Evolutionary conservation across 1,140 invertebrate genomes (phyloP).

Genomic region (Camponotus floridanus): DNA sequence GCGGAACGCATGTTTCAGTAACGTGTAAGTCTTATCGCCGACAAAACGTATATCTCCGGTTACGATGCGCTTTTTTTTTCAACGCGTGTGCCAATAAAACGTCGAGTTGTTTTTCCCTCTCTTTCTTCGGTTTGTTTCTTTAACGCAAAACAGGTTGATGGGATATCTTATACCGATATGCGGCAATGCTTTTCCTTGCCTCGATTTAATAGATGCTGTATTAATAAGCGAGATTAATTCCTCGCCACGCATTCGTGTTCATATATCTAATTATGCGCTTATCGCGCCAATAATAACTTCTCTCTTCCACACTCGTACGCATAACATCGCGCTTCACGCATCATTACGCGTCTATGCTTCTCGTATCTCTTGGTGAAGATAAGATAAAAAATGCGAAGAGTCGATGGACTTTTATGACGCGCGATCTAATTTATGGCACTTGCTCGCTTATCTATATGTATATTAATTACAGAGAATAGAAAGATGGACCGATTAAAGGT

Average conservation of each 20-base stretch:
- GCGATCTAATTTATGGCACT: slow-evolving; percentile 18
- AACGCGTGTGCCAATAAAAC: slow-evolving; percentile 47
- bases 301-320: slow-evolving; percentile 44
- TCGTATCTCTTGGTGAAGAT: not conserved
- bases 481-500: not conserved
- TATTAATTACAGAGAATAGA: not conserved
- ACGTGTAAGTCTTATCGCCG: slow-evolving; percentile 47
- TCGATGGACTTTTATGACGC: not conserved
- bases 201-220: slow-evolving; percentile 48
- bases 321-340: slow-evolving; percentile 47
- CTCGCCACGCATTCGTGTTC: slow-evolving; percentile 37
- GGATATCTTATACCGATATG: slow-evolving; percentile 26
- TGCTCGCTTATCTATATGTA: not conserved
- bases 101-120: slow-evolving; percentile 63
- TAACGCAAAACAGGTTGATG: slow-evolving; percentile 25
- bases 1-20: slow-evolving; percentile 32
- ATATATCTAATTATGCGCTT: slow-evolving; percentile 66
- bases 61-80: slow-evolving; percentile 44
- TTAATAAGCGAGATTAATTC: slow-evolving; percentile 66
- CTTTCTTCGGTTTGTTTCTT: slow-evolving; percentile 16
- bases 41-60: slow-evolving; percentile 19
- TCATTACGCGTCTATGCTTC: slow-evolving; percentile 49
- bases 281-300: slow-evolving; percentile 65
- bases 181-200: slow-evolving; percentile 26
- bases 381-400: slow-evolving; percentile 12